Percentiles rank a stretch among this genome's conserved stretches.
These are phyloP conservation scores for Cheilosia vernalis DNA, from an alignment of 2,888 invertebrate species.

Conservation along the genomic window DNA sequence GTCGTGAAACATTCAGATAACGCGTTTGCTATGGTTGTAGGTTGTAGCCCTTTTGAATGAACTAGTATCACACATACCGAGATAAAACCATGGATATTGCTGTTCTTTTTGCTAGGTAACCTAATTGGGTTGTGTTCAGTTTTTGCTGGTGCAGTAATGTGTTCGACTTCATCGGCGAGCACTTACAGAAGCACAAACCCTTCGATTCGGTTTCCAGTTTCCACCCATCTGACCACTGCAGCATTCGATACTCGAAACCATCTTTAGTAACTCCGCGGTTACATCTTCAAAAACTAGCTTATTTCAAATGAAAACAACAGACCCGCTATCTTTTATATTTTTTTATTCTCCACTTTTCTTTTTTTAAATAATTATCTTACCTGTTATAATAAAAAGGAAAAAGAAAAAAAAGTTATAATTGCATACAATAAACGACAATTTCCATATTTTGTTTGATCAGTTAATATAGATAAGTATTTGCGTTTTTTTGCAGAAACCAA, in stretches of 20 bases:
- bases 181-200: background rate
- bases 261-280: constrained; percentile 8
- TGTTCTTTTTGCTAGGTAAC: no score
- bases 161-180: no score
- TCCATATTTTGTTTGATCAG: constrained; percentile 8
- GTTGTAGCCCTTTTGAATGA: no score
- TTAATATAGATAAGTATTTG: background rate
- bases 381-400: constrained; percentile 59
- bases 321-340: constrained; percentile 21
- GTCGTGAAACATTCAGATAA: no score
- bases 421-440: constrained; percentile 56
- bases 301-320: constrained; percentile 41
- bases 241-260: constrained; percentile 64
- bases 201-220: background rate
- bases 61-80: no score
- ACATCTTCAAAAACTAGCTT: background rate
- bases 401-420: constrained; percentile 44
- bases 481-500: constrained; percentile 30
- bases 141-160: no score
- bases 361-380: constrained; percentile 71
- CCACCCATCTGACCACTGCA: constrained; percentile 38
- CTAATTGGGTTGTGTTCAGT: no score
- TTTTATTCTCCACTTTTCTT: constrained; percentile 65
- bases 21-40: no score
- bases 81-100: no score